Percentiles rank a stretch among this genome's conserved stretches.
Conservation (phyloP, 2,888 invertebrate species). For the Malthinus flaveolus region DNA sequence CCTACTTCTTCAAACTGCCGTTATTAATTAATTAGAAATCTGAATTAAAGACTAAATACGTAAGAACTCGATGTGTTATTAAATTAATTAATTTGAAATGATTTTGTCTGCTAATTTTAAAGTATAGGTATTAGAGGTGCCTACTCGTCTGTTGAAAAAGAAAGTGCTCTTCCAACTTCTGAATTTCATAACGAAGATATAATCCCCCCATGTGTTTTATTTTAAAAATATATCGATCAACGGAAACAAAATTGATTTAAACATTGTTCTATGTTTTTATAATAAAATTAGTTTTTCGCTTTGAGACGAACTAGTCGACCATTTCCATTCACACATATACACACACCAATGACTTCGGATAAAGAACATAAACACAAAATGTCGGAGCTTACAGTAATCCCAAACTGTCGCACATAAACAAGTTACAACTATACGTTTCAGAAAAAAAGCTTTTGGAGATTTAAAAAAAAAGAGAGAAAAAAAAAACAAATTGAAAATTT, state of each 20-base stretch:
- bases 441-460: background rate
- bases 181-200: no score
- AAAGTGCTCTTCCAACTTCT: no score
- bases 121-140: no score
- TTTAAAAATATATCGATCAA: background rate
- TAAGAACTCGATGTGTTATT: no score
- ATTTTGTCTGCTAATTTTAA: no score
- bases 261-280: slow-evolving; percentile 35
- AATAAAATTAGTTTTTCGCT: slow-evolving; percentile 38
- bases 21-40: no score
- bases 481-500: no score
- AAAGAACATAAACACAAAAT: slow-evolving; percentile 22
- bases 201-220: background rate
- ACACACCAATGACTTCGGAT: slow-evolving; percentile 21
- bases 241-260: slow-evolving; percentile 21
- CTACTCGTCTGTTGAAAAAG: no score
- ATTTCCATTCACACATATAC: slow-evolving; percentile 4
- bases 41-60: no score
- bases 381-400: slow-evolving; percentile 13
- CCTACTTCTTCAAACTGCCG: no score
- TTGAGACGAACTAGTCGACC: slow-evolving; percentile 47
- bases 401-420: slow-evolving; percentile 12
- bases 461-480: no score
- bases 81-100: no score
- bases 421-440: slow-evolving; percentile 1